phyloP scores from a whole-genome alignment of 1,140 invertebrate genomes.

The Nasonia vitripennis region DNA sequence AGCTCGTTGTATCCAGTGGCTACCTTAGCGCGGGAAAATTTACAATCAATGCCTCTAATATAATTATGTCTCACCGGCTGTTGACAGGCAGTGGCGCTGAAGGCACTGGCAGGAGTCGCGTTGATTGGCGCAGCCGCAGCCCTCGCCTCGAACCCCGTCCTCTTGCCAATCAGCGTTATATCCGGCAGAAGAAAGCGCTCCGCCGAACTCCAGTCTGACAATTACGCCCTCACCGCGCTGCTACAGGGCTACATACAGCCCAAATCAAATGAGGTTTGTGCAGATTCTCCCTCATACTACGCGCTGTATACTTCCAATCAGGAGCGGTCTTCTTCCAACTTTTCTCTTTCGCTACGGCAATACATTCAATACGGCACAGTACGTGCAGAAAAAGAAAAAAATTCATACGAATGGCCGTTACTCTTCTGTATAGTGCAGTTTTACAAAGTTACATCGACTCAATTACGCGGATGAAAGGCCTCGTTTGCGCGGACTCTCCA shows the following conservation, averaged over 20 bases:
- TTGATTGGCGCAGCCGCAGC: constrained; percentile 86
- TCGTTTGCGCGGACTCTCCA: no score
- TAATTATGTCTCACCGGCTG: neutral
- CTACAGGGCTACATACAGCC: constrained; percentile 59
- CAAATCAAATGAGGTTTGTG: constrained; percentile 57
- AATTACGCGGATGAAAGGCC: no score
- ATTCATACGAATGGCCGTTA: no score
- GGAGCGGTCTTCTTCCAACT: no score
- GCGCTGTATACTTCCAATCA: neutral
- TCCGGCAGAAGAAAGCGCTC: constrained; percentile 73
- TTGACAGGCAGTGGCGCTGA: constrained; percentile 75
- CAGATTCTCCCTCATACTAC: neutral
- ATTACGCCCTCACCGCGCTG: constrained; percentile 53
- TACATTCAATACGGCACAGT: no score
- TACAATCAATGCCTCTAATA: no score
- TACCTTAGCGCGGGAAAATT: no score
- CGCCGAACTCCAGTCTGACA: neutral
- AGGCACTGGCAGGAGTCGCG: constrained; percentile 86
- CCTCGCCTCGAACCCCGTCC: constrained; percentile 84
- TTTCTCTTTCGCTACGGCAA: no score
- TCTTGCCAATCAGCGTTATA: constrained; percentile 84
- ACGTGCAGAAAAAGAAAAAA: no score
- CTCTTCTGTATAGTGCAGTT: no score
- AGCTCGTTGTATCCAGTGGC: no score
- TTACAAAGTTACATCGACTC: no score